These are phyloP conservation scores for Odontamblyopus lacepedii DNA, from an alignment of 2,797 vertebrate genomes.

Conservation along the genomic window DNA sequence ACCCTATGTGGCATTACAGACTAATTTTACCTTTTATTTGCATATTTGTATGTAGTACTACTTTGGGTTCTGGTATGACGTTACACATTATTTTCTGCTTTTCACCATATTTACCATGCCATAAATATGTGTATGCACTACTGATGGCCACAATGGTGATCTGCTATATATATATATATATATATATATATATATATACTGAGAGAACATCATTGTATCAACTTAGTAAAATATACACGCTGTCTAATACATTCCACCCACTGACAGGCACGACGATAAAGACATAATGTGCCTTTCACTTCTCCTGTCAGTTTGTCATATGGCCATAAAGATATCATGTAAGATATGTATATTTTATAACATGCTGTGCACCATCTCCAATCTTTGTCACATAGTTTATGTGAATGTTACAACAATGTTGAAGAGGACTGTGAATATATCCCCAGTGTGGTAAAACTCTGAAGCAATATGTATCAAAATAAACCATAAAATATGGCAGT, in stretches of 20 bases:
- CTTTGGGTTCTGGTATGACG: no score
- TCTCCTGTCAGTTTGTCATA: neutral
- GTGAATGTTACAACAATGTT: neutral
- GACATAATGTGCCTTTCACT: slow-evolving; percentile 3
- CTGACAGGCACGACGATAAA: neutral
- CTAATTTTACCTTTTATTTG: no score
- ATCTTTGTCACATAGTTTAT: neutral
- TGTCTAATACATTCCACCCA: neutral
- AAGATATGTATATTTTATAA: neutral
- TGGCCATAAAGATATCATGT: neutral
- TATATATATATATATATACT: neutral
- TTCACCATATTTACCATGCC: no score
- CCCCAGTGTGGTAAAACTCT: neutral
- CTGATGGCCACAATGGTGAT: no score
- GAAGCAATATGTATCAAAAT: neutral
- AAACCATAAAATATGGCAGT: slow-evolving; percentile 4
- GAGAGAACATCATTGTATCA: neutral
- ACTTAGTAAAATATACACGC: neutral
- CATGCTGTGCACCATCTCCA: neutral
- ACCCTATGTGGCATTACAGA: no score
- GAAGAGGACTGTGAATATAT: neutral
- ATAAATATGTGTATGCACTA: no score
- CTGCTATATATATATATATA: no score
- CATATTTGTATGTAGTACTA: no score
- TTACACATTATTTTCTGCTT: no score